phyloP scores from a whole-genome alignment of 23 tunicate species.

The Clavelina lepadiformis region DNA sequence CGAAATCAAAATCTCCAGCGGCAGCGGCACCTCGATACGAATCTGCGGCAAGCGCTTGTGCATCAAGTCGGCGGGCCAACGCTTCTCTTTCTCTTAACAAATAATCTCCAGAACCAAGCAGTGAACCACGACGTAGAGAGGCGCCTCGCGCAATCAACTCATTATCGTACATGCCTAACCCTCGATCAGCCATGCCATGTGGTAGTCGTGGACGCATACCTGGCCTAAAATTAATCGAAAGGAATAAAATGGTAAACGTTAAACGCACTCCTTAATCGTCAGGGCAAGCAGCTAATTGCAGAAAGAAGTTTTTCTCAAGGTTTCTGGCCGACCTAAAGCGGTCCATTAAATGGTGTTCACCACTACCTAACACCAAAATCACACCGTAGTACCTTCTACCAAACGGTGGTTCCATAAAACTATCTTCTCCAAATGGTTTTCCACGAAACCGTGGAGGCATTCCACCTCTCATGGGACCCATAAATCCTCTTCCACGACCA shows the following conservation, averaged over 20 bases:
- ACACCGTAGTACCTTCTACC: slow-evolving; percentile 18
- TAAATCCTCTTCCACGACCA: slow-evolving; percentile 28
- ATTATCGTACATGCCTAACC: slow-evolving; percentile 29
- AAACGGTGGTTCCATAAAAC: slow-evolving; percentile 17
- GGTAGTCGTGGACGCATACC: slow-evolving; percentile 36
- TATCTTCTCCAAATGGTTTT: slow-evolving; percentile 33
- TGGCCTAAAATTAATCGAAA: slow-evolving; percentile 14
- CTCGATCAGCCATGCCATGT: slow-evolving; percentile 14
- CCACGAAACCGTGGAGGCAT: slow-evolving; percentile 36
- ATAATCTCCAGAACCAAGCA: slow-evolving; percentile 44
- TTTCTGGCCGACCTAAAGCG: too few species aligned
- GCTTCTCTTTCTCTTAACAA: slow-evolving; percentile 73
- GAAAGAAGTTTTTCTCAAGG: too few species aligned
- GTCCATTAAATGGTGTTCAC: too few species aligned
- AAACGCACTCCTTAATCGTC: too few species aligned
- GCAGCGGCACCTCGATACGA: slow-evolving; percentile 8
- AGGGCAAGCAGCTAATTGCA: too few species aligned
- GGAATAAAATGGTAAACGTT: too few species aligned
- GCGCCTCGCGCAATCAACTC: slow-evolving; percentile 5
- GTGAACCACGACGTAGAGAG: slow-evolving; percentile 17
- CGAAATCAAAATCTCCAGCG: too few species aligned
- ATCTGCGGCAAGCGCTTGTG: slow-evolving; percentile 21
- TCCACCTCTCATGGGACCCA: slow-evolving; percentile 7
- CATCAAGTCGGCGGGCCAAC: slow-evolving; percentile 60
- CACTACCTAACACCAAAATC: too few species aligned